Percentiles rank a stretch among this genome's conserved stretches.
Conservation (phyloP, 2,113 vertebrate genomes). For the Pelusios castaneus region DNA sequence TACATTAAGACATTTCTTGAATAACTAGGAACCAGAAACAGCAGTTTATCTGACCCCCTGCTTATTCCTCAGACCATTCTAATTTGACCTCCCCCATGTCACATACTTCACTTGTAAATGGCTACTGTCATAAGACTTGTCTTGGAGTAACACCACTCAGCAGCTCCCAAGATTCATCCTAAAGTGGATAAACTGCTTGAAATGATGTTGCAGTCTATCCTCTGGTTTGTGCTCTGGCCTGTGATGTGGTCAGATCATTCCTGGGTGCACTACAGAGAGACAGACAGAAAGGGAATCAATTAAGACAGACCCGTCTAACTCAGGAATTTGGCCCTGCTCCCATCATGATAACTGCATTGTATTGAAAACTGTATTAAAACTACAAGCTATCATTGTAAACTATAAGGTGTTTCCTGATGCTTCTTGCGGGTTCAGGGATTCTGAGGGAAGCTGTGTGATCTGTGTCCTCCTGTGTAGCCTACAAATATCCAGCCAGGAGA, state of each 20-base stretch:
- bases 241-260: not conserved
- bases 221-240: not conserved
- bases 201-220: not conserved
- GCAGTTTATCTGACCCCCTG: not conserved
- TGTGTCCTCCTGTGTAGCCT: not conserved
- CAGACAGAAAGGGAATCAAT: not conserved
- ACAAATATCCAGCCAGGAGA: not conserved
- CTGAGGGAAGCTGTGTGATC: not conserved
- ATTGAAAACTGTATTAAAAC: not conserved
- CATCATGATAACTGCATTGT: not conserved
- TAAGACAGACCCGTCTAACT: not conserved
- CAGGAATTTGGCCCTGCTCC: not conserved
- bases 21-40: not conserved
- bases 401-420: not conserved
- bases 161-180: fast-evolving
- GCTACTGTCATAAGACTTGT: not conserved
- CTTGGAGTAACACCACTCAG: not conserved
- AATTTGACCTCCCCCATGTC: not conserved
- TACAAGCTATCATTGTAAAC: not conserved
- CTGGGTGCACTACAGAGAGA: fast-evolving
- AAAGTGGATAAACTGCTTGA: not conserved
- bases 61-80: not conserved
- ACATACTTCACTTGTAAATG: not conserved
- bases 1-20: not conserved
- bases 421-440: not conserved